phyloP scores from a whole-genome alignment of 2,797 vertebrate species.

The Notamacropus eugenii region DNA sequence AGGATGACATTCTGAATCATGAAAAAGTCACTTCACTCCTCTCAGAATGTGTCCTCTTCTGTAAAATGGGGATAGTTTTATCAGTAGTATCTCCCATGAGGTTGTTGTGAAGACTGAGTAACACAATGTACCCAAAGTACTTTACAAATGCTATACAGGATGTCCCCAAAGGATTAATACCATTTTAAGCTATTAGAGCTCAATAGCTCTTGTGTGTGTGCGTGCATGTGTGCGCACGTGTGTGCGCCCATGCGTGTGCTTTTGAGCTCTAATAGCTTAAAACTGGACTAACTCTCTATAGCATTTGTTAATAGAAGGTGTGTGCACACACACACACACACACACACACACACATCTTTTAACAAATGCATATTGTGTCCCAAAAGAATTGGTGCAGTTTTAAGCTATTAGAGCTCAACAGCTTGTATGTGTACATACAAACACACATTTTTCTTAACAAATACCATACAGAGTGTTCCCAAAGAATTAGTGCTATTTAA shows the following conservation, averaged over 20 bases:
- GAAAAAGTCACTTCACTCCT: not conserved
- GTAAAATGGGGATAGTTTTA: not conserved
- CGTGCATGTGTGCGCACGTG: too few species aligned
- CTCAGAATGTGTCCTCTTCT: not conserved
- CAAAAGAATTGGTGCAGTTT: not conserved
- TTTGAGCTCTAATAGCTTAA: too few species aligned
- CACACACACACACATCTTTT: too few species aligned
- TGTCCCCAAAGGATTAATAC: not conserved
- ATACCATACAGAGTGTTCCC: too few species aligned
- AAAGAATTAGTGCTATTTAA: too few species aligned
- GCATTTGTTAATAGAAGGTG: too few species aligned
- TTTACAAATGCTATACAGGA: not conserved
- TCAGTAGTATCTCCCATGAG: not conserved
- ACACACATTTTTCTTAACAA: too few species aligned
- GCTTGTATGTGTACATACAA: too few species aligned
- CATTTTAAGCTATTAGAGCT: not conserved
- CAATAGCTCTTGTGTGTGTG: not conserved
- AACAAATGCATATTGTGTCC: not conserved
- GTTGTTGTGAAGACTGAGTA: not conserved
- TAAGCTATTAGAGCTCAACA: too few species aligned
- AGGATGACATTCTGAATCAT: not conserved
- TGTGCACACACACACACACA: too few species aligned
- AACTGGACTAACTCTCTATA: too few species aligned
- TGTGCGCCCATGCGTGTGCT: too few species aligned
- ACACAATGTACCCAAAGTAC: not conserved